phyloP scores from a whole-genome alignment of 2,797 vertebrate genomes.

The Cossypha niveicapilla region DNA sequence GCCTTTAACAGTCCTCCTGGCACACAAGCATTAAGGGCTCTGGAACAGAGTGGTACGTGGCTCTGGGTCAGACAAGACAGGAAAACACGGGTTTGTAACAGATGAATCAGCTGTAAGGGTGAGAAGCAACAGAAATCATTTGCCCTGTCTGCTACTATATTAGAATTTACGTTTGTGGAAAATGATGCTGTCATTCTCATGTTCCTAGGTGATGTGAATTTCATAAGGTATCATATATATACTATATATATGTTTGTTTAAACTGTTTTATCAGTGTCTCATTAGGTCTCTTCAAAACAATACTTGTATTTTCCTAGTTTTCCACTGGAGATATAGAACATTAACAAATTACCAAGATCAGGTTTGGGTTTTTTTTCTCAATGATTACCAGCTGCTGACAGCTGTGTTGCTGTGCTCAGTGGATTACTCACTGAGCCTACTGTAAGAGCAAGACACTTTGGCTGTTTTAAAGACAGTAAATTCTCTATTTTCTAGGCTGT shows the following conservation, averaged over 20 bases:
- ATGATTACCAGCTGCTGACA: neutral
- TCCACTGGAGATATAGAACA: neutral
- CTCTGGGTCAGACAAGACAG: too few relatives aligned
- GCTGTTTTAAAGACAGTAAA: neutral
- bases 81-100: too few relatives aligned
- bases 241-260: neutral
- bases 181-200: too few relatives aligned
- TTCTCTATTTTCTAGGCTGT: neutral
- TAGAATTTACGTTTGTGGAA: too few relatives aligned
- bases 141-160: too few relatives aligned
- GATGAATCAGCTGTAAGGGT: too few relatives aligned
- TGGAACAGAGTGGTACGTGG: neutral
- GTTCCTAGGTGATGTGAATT: too few relatives aligned
- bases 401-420: neutral
- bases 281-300: neutral
- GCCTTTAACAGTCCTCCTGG: slow-evolving; percentile 76
- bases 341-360: neutral
- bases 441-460: neutral
- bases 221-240: too few relatives aligned
- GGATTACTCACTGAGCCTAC: neutral
- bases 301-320: neutral
- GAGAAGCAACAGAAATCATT: too few relatives aligned
- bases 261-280: neutral
- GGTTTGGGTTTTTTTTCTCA: neutral
- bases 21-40: slow-evolving; percentile 54